Evolutionary conservation across 2,888 invertebrate species (phyloP).

Genomic region (Phortica okadai): DNA sequence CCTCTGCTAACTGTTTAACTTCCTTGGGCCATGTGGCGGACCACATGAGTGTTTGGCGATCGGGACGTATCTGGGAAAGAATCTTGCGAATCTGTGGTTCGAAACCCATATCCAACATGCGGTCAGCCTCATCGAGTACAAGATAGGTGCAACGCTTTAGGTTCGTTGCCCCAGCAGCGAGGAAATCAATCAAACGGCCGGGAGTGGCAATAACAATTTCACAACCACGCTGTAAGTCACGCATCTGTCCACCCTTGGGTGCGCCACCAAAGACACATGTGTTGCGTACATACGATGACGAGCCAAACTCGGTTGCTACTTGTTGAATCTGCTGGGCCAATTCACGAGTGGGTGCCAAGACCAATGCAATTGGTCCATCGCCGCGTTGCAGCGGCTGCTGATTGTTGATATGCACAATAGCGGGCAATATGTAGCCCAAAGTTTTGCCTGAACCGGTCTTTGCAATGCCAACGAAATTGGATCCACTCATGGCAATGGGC

Average conservation of each 20-base stretch:
- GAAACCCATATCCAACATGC: constrained; percentile 99
- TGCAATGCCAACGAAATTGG: constrained; percentile 91
- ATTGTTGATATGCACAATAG: constrained; percentile 91
- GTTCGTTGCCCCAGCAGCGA: constrained; percentile 87
- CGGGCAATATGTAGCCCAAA: constrained; percentile 87
- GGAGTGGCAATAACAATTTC: constrained; percentile 95
- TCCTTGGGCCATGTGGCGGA: constrained; percentile 99
- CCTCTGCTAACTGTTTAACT: constrained; percentile 93
- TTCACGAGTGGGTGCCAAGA: constrained; percentile 88
- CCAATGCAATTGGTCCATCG: constrained; percentile 90
- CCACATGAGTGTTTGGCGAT: constrained; percentile 98
- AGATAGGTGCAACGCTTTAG: constrained; percentile 89
- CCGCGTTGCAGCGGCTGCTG: constrained; percentile 85
- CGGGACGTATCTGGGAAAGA: constrained; percentile 94
- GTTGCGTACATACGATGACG: constrained; percentile 86
- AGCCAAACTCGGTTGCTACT: constrained; percentile 89
- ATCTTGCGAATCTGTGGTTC: constrained; percentile 97
- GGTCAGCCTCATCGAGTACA: constrained; percentile 93
- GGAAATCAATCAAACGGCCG: constrained; percentile 92
- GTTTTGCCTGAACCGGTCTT: constrained; percentile 91
- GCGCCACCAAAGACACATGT: constrained; percentile 95
- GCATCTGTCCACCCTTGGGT: constrained; percentile 86
- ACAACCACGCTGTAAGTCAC: constrained; percentile 87
- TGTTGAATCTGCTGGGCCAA: constrained; percentile 90
- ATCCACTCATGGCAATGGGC: constrained; percentile 91